Evolutionary conservation across 35 echinoderm and acorn worm species (phyloP).

Genomic region (Heliocidaris erythrogramma): DNA sequence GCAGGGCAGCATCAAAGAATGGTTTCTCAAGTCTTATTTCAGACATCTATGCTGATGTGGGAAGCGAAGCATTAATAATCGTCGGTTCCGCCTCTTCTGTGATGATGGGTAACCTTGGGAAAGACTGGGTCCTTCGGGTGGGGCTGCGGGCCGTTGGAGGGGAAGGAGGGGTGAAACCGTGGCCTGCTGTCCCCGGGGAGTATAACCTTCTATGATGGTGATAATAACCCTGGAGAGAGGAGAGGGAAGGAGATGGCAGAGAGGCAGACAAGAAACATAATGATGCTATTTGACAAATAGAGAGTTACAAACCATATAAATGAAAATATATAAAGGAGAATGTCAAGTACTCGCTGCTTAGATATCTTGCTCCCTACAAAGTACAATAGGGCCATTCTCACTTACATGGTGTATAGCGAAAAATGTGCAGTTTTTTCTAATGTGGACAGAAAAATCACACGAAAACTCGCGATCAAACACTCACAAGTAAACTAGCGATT

Average conservation of each 20-base stretch:
- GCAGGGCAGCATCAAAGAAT: too few species aligned
- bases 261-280: neutral
- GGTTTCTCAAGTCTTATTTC: too few species aligned
- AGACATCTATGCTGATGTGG: neutral
- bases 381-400: too few species aligned
- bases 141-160: neutral
- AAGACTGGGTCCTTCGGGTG: conserved; percentile 21
- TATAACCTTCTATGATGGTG: conserved; percentile 26
- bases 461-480: too few species aligned
- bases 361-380: too few species aligned
- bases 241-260: neutral
- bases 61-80: neutral
- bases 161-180: neutral
- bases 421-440: too few species aligned
- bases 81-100: conserved; percentile 26
- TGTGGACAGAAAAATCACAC: too few species aligned
- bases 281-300: neutral
- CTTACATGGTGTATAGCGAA: too few species aligned
- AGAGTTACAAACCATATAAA: too few species aligned
- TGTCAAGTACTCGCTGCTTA: too few species aligned
- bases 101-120: conserved; percentile 26
- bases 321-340: too few species aligned
- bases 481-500: too few species aligned
- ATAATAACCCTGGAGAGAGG: neutral
- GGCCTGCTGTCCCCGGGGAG: neutral